Evolutionary conservation across 2,113 vertebrate genomes (phyloP), one percentile per base, ranked within the genome.

Genomic region (Corythaeola cristata): DNA sequence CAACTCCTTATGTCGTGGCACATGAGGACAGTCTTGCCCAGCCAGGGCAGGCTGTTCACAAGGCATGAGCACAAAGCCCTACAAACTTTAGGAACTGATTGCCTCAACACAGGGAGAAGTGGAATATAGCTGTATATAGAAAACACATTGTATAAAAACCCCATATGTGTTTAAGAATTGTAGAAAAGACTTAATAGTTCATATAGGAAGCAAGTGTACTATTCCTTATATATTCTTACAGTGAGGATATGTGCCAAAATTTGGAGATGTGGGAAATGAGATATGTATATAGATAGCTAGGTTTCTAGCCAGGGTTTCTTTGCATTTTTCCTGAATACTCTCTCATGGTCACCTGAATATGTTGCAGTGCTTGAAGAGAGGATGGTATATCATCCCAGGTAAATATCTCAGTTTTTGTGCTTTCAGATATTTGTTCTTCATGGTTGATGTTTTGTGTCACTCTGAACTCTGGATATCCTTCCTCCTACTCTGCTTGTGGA

Each of bases 41-140:
- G 12, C 56, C 50, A 55, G 22, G 19, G 11, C 19, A 74, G 23
- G 28, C 3, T 39, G 8, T 66, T 71, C 28, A 56, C 18, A 73
- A 79, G 16, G 15, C 14, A 35, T 0, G 0, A 76, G 19, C 60
- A 78, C 15, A n/a, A 39, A 28, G n/a, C 15, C 32, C 13, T 3
- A 0, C 3, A 8, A 0, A 0, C 21, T 75, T 39, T 16, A 82
- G 37, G 21, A 89, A 35, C 17, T 52, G 13, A 6, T 41, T 89
- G 5, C 10, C 26, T 63, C 73, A 89, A 63, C 16, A 33, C 16
- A 81, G 33, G 8, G 12, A 72, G 58, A 91, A 41, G 14, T 52
- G 3, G 30, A 85, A 56, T 60, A 22, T 44, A 44, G 41, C 13
- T 12, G 41, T 39, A 1, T 63, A 26, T 1, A 44, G 49, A 58